A percentile compares a stretch with the other conserved stretches of the same genome.
Conservation (phyloP, 2,888 invertebrate genomes). For the Latrodectus elegans region DNA sequence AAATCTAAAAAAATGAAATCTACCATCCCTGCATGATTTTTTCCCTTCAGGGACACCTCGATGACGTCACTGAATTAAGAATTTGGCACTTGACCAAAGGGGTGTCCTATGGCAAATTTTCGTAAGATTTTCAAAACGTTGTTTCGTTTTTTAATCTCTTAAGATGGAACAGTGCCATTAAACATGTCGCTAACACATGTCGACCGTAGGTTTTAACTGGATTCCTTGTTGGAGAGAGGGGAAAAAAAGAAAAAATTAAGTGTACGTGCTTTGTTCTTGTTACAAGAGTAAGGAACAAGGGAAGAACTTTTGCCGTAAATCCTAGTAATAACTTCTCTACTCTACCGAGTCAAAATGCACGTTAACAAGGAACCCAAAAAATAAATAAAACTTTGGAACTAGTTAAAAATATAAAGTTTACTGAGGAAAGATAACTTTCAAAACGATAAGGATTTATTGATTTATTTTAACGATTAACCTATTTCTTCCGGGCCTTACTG, state of each 20-base stretch:
- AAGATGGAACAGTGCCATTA: constrained; percentile 27
- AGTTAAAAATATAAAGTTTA: too few species aligned
- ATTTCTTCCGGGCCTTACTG: too few species aligned
- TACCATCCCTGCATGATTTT: constrained; percentile 11
- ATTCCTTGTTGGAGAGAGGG: background rate
- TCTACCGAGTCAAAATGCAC: too few species aligned
- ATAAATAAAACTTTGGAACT: too few species aligned
- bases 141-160: constrained; percentile 28
- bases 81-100: constrained; percentile 29
- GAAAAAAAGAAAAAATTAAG: too few species aligned
- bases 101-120: background rate
- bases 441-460: too few species aligned
- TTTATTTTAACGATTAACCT: too few species aligned
- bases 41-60: background rate
- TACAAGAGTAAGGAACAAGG: background rate
- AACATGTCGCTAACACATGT: constrained; percentile 10
- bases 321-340: background rate
- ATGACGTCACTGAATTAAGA: constrained; percentile 25
- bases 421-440: too few species aligned
- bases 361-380: too few species aligned
- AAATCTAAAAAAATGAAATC: too few species aligned
- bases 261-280: background rate
- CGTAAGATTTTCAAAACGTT: constrained; percentile 4
- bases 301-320: background rate
- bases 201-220: background rate